These are phyloP conservation scores for Gymnobelideus leadbeateri DNA, from an alignment of 2,113 vertebrate species.

Conservation along the genomic window DNA sequence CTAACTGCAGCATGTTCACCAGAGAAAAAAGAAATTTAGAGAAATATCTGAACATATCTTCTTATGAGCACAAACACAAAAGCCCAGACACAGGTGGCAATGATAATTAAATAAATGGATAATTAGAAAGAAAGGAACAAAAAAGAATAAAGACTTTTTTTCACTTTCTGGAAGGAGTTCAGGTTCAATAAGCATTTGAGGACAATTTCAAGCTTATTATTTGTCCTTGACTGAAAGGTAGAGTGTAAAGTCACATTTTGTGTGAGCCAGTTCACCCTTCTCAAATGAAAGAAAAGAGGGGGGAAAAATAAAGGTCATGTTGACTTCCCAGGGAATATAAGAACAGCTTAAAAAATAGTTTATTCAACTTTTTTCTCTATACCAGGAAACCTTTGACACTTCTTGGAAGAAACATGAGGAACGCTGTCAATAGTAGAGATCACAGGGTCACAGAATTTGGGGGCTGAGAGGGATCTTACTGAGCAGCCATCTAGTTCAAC, in stretches of 20 bases:
- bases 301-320: slow-evolving; percentile 71
- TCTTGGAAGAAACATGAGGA: slow-evolving; percentile 57
- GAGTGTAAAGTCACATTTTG: slow-evolving; percentile 69
- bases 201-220: slow-evolving; percentile 68
- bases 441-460: neutral
- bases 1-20: slow-evolving; percentile 7
- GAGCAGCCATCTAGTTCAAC: neutral
- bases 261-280: slow-evolving; percentile 63
- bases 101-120: slow-evolving; percentile 51
- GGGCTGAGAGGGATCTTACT: neutral
- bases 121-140: slow-evolving; percentile 43
- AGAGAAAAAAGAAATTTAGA: slow-evolving; percentile 20
- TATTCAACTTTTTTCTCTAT: slow-evolving; percentile 72
- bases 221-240: slow-evolving; percentile 71
- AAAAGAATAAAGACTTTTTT: slow-evolving; percentile 38
- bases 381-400: slow-evolving; percentile 65
- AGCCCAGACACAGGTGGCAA: slow-evolving; percentile 33
- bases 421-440: slow-evolving; percentile 35
- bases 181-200: slow-evolving; percentile 59
- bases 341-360: slow-evolving; percentile 66
- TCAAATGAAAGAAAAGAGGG: slow-evolving; percentile 72
- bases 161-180: slow-evolving; percentile 44
- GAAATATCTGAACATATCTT: slow-evolving; percentile 3
- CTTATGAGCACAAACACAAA: slow-evolving; percentile 45
- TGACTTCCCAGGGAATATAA: slow-evolving; percentile 70